These are phyloP conservation scores for Andinoacara biseriatus DNA, from an alignment of 2,113 vertebrate genomes.

Conservation along the genomic window DNA sequence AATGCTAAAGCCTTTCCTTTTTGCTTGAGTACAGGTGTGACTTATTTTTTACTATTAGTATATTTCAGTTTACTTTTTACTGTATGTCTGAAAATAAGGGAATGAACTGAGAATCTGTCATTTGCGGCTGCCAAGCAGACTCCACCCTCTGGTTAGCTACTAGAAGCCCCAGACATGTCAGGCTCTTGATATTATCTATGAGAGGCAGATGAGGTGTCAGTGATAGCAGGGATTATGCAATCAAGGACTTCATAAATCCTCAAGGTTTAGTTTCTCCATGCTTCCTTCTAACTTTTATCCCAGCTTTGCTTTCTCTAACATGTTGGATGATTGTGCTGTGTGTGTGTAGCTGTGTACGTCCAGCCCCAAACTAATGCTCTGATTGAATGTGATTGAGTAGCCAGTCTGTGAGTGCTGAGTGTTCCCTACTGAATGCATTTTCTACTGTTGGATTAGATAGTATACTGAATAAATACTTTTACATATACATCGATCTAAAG, in stretches of 20 bases:
- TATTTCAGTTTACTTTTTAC: not conserved
- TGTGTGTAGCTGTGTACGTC: slow-evolving; percentile 21
- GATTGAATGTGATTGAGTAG: slow-evolving; percentile 4
- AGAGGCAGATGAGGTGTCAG: slow-evolving; percentile 7
- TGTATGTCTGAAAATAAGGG: not conserved
- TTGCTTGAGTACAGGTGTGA: slow-evolving; percentile 9
- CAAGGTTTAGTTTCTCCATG: slow-evolving; percentile 38
- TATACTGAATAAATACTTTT: not conserved
- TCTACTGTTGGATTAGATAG: not conserved
- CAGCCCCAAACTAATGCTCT: not conserved
- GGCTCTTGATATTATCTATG: slow-evolving; percentile 5
- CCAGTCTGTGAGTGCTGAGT: not conserved
- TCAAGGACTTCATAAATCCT: slow-evolving; percentile 28
- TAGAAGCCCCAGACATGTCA: slow-evolving; percentile 25
- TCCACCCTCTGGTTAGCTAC: slow-evolving; percentile 1
- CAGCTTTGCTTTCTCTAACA: slow-evolving; percentile 13
- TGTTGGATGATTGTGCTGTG: slow-evolving; percentile 20
- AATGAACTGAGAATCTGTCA: not conserved
- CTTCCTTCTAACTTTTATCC: slow-evolving; percentile 38
- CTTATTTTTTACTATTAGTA: not conserved
- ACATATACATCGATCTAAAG: not conserved
- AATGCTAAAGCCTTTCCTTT: slow-evolving; percentile 13
- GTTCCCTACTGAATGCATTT: not conserved
- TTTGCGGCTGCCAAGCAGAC: not conserved
- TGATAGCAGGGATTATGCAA: slow-evolving; percentile 42